A percentile compares a stretch with the other conserved stretches of the same genome.
These are phyloP conservation scores for Norana najaformis DNA, from an alignment of 2,888 invertebrate species.

Conservation along the genomic window DNA sequence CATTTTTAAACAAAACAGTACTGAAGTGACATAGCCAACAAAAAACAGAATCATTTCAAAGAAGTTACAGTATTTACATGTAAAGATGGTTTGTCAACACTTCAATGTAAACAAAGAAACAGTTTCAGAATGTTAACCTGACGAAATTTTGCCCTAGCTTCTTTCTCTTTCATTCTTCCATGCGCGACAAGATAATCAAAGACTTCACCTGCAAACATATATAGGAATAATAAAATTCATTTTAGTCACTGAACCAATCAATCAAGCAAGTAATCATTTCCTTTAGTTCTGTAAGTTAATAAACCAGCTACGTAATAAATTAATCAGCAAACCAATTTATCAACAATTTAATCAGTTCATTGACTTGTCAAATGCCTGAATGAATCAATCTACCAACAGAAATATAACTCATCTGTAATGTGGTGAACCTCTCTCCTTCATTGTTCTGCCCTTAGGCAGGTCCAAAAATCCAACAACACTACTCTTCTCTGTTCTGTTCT, in stretches of 20 bases:
- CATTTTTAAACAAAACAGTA: neutral
- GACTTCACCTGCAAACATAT: slow-evolving; percentile 73
- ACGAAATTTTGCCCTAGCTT: slow-evolving; percentile 89
- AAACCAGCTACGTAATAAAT: neutral
- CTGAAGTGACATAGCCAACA: neutral
- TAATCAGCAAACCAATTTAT: neutral
- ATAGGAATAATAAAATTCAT: neutral
- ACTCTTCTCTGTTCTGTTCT: too few relatives aligned
- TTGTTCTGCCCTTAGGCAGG: too few relatives aligned
- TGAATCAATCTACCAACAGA: neutral
- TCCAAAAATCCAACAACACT: too few relatives aligned
- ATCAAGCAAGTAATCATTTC: too few relatives aligned
- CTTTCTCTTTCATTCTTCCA: slow-evolving; percentile 89
- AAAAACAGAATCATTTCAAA: too few relatives aligned
- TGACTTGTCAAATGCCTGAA: neutral
- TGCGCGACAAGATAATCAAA: slow-evolving; percentile 87
- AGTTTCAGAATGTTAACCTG: slow-evolving; percentile 67
- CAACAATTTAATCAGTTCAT: neutral
- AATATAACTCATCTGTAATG: neutral
- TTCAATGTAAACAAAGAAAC: neutral
- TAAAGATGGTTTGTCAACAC: neutral
- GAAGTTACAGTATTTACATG: too few relatives aligned
- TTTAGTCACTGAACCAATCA: neutral
- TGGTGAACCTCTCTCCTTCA: too few relatives aligned
- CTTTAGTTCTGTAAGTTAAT: neutral